Evolutionary conservation across 2,888 invertebrate species (phyloP).

Genomic region (Panopea generosa): DNA sequence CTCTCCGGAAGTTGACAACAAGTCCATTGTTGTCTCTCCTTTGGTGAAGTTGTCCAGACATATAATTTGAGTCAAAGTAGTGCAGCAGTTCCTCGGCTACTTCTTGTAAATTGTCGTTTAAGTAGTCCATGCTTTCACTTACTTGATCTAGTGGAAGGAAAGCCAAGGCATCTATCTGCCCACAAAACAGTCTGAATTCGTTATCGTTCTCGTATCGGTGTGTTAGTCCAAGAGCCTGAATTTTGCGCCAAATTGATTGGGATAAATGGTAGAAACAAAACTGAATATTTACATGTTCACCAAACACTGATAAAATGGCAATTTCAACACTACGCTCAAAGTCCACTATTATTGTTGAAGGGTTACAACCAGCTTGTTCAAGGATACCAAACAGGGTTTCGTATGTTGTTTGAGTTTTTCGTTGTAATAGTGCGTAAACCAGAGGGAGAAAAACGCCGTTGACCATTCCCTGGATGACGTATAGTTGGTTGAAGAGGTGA

Average conservation of each 20-base stretch:
- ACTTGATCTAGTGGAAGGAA: constrained; percentile 21
- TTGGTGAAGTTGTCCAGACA: constrained; percentile 14
- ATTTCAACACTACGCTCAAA: too few relatives aligned
- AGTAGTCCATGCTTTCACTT: constrained; percentile 4
- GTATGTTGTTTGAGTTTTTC: too few relatives aligned
- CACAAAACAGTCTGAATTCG: constrained; percentile 15
- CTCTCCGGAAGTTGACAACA: constrained; percentile 10
- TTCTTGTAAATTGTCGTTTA: constrained; percentile 7
- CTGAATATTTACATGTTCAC: constrained; percentile 16
- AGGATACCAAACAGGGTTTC: too few relatives aligned
- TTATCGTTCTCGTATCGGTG: constrained; percentile 1
- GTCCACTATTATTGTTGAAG: too few relatives aligned
- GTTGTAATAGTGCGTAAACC: too few relatives aligned
- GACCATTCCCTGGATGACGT: too few relatives aligned
- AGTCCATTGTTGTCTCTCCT: constrained; percentile 3
- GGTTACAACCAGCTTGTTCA: too few relatives aligned
- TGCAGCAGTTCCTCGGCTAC: constrained; percentile 12
- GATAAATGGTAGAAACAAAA: too few relatives aligned
- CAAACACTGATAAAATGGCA: too few relatives aligned
- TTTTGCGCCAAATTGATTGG: too few relatives aligned
- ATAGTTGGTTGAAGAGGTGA: too few relatives aligned
- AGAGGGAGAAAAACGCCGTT: too few relatives aligned
- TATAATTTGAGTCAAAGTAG: constrained; percentile 19
- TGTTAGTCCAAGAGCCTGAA: constrained; percentile 17
- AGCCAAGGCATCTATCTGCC: constrained; percentile 15